Conservation (phyloP, 2,888 invertebrate species). For the Rhodophaea formosa region DNA sequence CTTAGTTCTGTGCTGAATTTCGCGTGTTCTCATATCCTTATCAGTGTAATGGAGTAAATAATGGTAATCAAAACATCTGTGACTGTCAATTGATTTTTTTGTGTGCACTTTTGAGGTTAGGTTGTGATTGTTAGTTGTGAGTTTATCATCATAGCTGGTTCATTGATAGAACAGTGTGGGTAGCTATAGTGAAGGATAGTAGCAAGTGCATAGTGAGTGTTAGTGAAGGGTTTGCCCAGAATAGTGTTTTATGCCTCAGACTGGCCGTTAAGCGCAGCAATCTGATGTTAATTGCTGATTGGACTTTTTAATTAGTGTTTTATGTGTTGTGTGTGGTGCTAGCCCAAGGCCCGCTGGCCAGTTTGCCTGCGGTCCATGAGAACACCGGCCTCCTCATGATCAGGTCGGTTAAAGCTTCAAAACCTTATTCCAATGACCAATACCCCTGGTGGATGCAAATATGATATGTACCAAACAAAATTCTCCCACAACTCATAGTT, state of each 20-base stretch:
- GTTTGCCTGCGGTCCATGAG: slow-evolving; percentile 34
- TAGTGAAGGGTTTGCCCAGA: slow-evolving; percentile 28
- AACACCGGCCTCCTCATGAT: slow-evolving; percentile 40
- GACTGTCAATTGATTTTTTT: slow-evolving; percentile 60
- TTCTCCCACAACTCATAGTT: too few relatives aligned
- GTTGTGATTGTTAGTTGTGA: slow-evolving; percentile 54
- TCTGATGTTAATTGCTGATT: slow-evolving; percentile 38
- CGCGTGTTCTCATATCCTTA: slow-evolving; percentile 48
- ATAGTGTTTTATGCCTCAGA: slow-evolving; percentile 33
- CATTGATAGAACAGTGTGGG: slow-evolving; percentile 27
- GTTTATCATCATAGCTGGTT: slow-evolving; percentile 34
- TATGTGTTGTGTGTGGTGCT: slow-evolving; percentile 35
- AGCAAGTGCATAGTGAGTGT: slow-evolving; percentile 40
- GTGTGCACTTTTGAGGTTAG: slow-evolving; percentile 75
- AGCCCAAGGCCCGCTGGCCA: slow-evolving; percentile 16
- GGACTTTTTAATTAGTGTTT: slow-evolving; percentile 38
- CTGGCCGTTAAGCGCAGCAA: slow-evolving; percentile 35
- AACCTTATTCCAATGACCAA: neutral
- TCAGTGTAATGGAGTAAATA: slow-evolving; percentile 59
- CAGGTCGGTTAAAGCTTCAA: slow-evolving; percentile 33
- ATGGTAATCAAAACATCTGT: slow-evolving; percentile 67
- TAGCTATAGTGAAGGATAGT: slow-evolving; percentile 20
- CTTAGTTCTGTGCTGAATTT: slow-evolving; percentile 61
- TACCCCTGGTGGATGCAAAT: neutral
- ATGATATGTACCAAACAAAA: neutral